Conservation (phyloP, 2,888 invertebrate genomes). For the Dicycla oo region DNA sequence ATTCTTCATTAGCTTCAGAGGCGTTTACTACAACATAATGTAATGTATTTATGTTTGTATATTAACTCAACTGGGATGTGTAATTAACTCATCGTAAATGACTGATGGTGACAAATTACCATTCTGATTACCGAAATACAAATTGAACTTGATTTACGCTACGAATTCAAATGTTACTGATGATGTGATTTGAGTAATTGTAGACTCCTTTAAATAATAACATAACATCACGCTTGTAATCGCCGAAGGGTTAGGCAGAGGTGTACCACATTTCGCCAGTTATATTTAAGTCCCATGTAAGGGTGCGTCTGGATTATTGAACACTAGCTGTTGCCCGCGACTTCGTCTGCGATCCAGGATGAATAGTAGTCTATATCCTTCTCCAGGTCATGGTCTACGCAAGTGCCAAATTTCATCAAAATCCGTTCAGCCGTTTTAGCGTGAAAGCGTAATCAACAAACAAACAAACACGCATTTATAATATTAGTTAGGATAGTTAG, state of each 20-base stretch:
- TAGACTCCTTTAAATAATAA: background rate
- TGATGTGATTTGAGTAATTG: background rate
- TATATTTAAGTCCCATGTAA: background rate
- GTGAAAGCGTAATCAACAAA: no score
- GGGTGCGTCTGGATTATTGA: no score
- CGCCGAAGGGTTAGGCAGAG: no score
- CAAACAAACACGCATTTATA: no score
- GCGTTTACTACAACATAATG: slow-evolving; percentile 4
- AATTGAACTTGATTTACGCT: slow-evolving; percentile 30
- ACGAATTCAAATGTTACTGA: background rate
- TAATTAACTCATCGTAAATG: slow-evolving; percentile 59
- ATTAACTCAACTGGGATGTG: slow-evolving; percentile 47
- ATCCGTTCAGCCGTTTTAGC: no score
- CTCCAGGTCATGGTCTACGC: no score
- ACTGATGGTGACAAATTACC: slow-evolving; percentile 60
- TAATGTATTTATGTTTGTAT: no score
- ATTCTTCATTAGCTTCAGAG: slow-evolving; percentile 19
- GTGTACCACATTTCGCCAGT: background rate
- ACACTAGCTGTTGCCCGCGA: no score
- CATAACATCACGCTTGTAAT: background rate
- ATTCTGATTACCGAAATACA: slow-evolving; percentile 40
- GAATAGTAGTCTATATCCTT: no score
- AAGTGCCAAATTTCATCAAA: no score
- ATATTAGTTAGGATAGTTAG: no score
- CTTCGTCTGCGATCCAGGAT: no score